Base-by-base conservation (phyloP, 1,140 invertebrate species). In the Penaeus vannamei region DNA sequence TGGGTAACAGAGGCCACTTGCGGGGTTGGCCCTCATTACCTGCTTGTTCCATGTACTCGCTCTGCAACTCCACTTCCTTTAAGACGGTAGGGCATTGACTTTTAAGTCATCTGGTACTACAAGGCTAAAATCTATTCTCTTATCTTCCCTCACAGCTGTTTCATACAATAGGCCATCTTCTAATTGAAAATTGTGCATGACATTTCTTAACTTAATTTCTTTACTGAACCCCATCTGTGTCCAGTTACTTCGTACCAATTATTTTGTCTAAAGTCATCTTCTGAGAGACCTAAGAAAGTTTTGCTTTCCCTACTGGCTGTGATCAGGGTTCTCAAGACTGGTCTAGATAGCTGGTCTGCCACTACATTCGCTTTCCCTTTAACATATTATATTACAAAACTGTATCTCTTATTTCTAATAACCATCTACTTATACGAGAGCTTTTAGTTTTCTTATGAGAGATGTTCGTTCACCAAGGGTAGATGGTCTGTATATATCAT, bases 391-490 rank as follows among this genome's bases (percentile, higher is more conserved):
- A 83, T 83, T 20, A 26, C n/a, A 60, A 59, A 83, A 10, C 62
- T 53, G 29, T 83, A 83, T 83, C 81, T 22, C 81, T 53, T 60
- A 83, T 83, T 61, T 83, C 81, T 8, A 83, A 29, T 4, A 53
- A 59, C 81, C 81, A 83, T 32, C 81, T 4, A n/a, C 22, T 83
- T 29, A 83, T 60, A 20, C 81, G 36, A 3, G 81, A 29, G 4
- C 46, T n/a, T n/a, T 83, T 83, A 60, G 81, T 83, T 60, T 60
- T 83, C n/a, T 32, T 4, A 5, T n/a, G 4, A 60, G 62, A 83
- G 3, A 83, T n/a, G n/a, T n/a, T n/a, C 32, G 23, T 10, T 59
- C 22, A 12, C n/a, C 4, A 59, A 32, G 22, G 81, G 81, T 83
- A 60, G 81, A 32, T 83, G 81, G 46, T 81, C 79, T n/a, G 79